These are phyloP conservation scores for Pristis pectinata DNA, from an alignment of 2,797 vertebrate species.

Conservation along the genomic window DNA sequence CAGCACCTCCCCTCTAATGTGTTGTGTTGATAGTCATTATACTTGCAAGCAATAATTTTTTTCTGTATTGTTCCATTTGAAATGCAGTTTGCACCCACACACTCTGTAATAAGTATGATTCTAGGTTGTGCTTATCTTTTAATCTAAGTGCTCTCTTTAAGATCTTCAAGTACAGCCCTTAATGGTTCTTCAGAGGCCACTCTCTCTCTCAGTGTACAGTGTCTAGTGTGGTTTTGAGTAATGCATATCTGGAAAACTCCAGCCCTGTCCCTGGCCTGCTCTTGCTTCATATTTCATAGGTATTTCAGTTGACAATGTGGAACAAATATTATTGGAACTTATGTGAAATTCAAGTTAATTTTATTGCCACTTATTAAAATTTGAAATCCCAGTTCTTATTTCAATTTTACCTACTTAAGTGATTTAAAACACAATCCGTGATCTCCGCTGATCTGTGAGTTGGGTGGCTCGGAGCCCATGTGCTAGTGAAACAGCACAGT, in stretches of 20 bases:
- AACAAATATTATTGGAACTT: neutral
- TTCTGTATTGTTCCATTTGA: conserved; percentile 29
- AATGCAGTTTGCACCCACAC: conserved; percentile 26
- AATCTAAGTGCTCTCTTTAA: neutral
- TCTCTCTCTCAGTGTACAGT: neutral
- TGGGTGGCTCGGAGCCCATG: neutral
- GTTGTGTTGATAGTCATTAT: conserved; percentile 13
- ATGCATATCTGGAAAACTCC: neutral
- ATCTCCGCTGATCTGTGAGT: neutral
- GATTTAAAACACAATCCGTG: neutral
- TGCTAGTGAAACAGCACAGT: neutral
- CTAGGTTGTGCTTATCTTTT: conserved; percentile 16
- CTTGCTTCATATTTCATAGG: neutral
- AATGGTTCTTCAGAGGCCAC: neutral
- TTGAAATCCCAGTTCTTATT: neutral
- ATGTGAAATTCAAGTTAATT: neutral
- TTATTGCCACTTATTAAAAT: neutral
- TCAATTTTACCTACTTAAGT: neutral
- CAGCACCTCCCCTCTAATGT: conserved; percentile 19
- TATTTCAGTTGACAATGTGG: neutral
- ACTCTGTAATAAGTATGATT: conserved; percentile 13
- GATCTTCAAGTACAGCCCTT: neutral
- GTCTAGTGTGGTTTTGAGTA: neutral
- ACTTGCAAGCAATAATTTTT: conserved; percentile 29
- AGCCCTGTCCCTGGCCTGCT: neutral